Percentiles rank a stretch among this genome's conserved stretches.
Conservation (phyloP, 2,888 invertebrate species). For the Agrotis puta region DNA sequence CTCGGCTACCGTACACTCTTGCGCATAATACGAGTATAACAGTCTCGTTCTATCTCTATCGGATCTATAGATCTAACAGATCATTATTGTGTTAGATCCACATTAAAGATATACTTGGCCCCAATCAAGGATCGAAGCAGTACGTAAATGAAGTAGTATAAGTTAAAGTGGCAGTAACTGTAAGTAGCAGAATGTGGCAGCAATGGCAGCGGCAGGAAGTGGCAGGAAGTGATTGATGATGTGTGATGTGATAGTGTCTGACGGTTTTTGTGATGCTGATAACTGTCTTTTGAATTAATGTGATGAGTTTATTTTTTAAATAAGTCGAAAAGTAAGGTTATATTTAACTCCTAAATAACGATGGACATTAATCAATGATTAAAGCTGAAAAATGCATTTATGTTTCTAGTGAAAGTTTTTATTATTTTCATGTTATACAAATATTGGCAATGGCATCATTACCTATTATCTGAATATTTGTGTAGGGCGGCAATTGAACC, state of each 20-base stretch:
- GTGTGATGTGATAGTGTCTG: conserved; percentile 23
- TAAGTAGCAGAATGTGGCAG: conserved; percentile 29
- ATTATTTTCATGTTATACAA: background rate
- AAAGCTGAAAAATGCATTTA: background rate
- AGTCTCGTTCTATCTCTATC: conserved; percentile 49
- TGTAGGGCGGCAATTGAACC: background rate
- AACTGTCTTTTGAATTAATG: conserved; percentile 19
- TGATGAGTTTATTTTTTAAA: conserved; percentile 1
- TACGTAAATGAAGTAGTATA: conserved; percentile 47
- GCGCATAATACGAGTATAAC: conserved; percentile 24
- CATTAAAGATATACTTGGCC: conserved; percentile 63
- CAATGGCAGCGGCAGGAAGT: conserved; percentile 23
- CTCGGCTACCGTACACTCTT: conserved; percentile 1
- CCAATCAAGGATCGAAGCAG: conserved; percentile 42
- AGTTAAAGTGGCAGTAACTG: conserved; percentile 27
- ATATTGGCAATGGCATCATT: background rate
- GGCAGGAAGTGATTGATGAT: conserved; percentile 46
- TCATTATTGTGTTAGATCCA: conserved; percentile 65
- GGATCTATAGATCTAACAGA: conserved; percentile 49
- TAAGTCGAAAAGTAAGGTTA: background rate
- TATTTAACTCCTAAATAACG: background rate
- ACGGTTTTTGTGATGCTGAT: conserved; percentile 16
- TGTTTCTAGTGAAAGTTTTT: background rate
- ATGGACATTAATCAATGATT: background rate
- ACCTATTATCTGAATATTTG: background rate